Evolutionary conservation across 1,140 invertebrate genomes (phyloP), one percentile per base, ranked within the genome.

Genomic region (Penaeus japonicus): DNA sequence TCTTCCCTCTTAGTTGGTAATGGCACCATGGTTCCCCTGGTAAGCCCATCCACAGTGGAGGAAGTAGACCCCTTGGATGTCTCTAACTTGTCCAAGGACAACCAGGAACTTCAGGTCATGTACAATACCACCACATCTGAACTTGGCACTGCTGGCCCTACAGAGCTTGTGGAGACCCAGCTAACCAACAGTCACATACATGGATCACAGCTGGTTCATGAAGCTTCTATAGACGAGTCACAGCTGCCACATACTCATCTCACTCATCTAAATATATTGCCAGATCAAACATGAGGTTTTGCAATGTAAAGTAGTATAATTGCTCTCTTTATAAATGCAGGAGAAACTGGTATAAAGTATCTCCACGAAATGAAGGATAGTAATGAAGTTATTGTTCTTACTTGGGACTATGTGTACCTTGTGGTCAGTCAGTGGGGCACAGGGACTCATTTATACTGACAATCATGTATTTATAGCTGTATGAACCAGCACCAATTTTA

Each of bases 1-100:
- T 84, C 87, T n/a, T 88, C 87, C 1, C 53, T 88, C 47, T 59
- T 88, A 32, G 87, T 88, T 22, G 87, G 87, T 3, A 78, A 75
- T 59, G 77, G 70, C 27, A 57, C 65, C 15, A 75, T 88, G 70
- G 81, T 88, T n/a, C 87, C 87, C 3, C 24, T 88, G 32, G 87
- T 88, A 1, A 59, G 55, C 24, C 85, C 75, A 24, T 24, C 55
- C 54, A 54, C 53, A 54, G 84, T 85, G 2, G 30, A 85, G n/a
- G 54, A 32, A 24, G 54, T 85, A 18, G 77, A 79, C 30, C 55
- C 27, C 3, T n/a, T 83, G 17, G 55, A 85, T n/a, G 10, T 65
- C 24, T 35, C 59, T 24, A 55, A n/a, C 15, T 70, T 75, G 10
- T 78, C 55, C 10, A 81, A 81, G 47, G 55, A 65, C 12, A 70